Evolutionary conservation across 1,140 invertebrate genomes (phyloP).

Genomic region (Ceratitis capitata): DNA sequence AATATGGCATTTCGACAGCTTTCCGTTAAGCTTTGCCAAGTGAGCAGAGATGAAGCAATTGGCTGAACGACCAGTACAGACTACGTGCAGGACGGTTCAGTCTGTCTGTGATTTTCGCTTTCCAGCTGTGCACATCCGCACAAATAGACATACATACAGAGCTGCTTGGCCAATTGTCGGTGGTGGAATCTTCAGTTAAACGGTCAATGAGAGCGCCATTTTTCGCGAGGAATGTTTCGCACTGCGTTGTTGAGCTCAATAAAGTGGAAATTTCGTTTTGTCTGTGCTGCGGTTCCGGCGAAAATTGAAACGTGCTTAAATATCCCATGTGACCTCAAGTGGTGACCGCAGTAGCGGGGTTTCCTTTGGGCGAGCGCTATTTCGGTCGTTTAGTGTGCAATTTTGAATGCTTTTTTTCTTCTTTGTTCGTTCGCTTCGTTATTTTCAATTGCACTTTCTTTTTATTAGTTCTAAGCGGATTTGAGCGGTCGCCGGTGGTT

Average conservation of each 20-base stretch:
- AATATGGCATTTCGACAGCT: background rate
- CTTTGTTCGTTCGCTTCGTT: background rate
- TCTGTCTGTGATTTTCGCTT: background rate
- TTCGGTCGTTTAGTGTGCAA: background rate
- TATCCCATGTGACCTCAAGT: conserved; percentile 10
- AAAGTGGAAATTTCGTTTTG: background rate
- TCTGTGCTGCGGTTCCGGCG: background rate
- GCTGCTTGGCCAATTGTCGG: conserved; percentile 3
- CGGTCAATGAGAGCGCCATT: conserved; percentile 7
- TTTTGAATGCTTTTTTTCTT: background rate
- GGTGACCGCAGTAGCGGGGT: background rate
- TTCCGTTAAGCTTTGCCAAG: background rate
- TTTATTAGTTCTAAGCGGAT: background rate
- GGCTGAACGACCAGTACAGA: background rate
- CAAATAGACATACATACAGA: no score
- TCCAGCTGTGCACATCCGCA: background rate
- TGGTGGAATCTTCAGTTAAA: background rate
- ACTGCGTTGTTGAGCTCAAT: background rate
- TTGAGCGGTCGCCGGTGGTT: background rate
- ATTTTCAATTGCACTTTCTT: conserved; percentile 1
- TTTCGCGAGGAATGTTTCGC: background rate
- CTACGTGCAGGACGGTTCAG: background rate
- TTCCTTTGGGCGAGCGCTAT: background rate
- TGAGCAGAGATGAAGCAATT: background rate
- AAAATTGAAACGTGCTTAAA: conserved; percentile 21